Percentiles rank a stretch among this genome's conserved stretches.
These are phyloP conservation scores for Tenualosa ilisha DNA, from an alignment of 2,797 vertebrate genomes.

Conservation along the genomic window DNA sequence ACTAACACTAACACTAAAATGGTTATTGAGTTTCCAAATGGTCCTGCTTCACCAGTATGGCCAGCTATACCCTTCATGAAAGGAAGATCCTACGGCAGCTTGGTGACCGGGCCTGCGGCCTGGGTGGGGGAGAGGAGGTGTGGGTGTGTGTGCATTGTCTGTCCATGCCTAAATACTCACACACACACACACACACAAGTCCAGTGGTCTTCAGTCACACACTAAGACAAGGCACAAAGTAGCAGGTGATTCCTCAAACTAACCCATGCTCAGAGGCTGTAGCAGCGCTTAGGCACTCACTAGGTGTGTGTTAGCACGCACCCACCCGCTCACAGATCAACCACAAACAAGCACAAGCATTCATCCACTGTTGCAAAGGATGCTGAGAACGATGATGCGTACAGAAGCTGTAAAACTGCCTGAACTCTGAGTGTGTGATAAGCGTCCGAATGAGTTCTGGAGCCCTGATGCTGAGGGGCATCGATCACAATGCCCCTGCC, in stretches of 20 bases:
- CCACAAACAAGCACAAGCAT: conserved; percentile 44
- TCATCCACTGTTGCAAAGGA: conserved; percentile 42
- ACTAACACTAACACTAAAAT: background rate
- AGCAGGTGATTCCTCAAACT: background rate
- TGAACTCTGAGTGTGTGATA: conserved; percentile 35
- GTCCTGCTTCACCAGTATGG: background rate
- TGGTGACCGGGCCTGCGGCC: background rate
- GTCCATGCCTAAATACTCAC: background rate
- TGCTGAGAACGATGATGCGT: conserved; percentile 34
- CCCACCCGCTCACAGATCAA: background rate
- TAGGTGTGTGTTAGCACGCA: conserved; percentile 34
- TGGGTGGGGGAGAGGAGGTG: background rate
- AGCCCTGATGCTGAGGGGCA: conserved; percentile 12
- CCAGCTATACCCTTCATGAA: background rate
- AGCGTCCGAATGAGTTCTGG: background rate
- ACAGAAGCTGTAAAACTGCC: conserved; percentile 7
- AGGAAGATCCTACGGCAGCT: background rate
- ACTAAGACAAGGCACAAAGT: background rate
- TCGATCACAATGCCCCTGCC: background rate
- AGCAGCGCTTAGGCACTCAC: conserved; percentile 20
- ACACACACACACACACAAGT: conserved; percentile 23
- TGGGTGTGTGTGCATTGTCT: background rate
- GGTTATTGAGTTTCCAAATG: background rate
- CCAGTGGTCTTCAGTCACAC: conserved; percentile 17
- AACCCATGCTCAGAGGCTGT: background rate